Base-by-base conservation (phyloP, 2,113 vertebrate species). In the Gyps fulvus region DNA sequence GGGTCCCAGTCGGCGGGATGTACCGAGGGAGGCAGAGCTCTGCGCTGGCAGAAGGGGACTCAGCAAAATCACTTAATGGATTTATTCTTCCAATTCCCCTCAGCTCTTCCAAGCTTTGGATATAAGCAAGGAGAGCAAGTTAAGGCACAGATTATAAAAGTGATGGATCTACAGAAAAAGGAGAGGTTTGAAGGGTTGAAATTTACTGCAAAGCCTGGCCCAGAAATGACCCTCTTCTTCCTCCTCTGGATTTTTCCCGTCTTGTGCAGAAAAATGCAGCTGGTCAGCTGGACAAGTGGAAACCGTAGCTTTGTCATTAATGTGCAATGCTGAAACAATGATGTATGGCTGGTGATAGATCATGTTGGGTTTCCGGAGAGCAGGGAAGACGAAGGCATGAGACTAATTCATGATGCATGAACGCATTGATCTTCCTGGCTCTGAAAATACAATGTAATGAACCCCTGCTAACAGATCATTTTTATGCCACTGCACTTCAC, bases 371-470 rank as follows among this genome's bases (percentile, higher is more conserved):
- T 98, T 98, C 98, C 97, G 97, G 98, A 98, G 98, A 98, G 97
- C 97, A 91, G 98, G 88, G 96, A 90, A 97, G 98, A 97, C 91
- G 95, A 97, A 97, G 93, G 97, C 97, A 88, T 85, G 97, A 97
- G 97, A 95, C 98, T 98, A 98, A 98, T 98, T 98, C 98, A 98
- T 98, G 98, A 98, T 98, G 98, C 98, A 98, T 98, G 98, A 98
- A 98, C 49, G 70, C 98, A 98, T 98, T 98, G 98, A 98, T 98
- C 98, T 98, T 98, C 97, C 97, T 97, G 98, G 97, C 98, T 98
- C 96, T 96, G 97, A 95, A 98, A 98, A 98, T 98, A 98, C 98
- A 98, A 97, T 98, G 98, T 98, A 98, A 98, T 98, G 98, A 98
- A 98, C 98, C 98, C 98, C 98, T 86, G 91, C 98, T 98, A 98